Conservation (phyloP, 2,113 vertebrate genomes). For the Cichladusa arquata region DNA sequence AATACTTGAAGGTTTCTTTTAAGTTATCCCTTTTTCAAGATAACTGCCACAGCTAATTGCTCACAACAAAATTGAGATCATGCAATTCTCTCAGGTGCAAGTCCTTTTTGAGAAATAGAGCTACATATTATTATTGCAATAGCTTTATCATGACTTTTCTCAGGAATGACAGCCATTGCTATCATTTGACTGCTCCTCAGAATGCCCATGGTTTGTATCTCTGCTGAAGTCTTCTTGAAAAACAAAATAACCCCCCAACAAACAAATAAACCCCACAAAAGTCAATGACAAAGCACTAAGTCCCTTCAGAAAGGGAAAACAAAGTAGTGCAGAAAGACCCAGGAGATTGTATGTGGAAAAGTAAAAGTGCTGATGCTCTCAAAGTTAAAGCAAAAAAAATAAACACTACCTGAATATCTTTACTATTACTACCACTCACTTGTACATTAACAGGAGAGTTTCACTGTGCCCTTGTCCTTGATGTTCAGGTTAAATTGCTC, state of each 20-base stretch:
- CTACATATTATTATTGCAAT: neutral
- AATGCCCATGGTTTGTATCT: neutral
- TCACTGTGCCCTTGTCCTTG: neutral
- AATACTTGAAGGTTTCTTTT: neutral
- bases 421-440: neutral
- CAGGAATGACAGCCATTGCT: neutral
- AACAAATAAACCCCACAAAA: neutral
- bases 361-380: neutral
- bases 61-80: neutral
- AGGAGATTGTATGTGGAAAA: neutral
- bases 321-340: neutral
- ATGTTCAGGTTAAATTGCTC: neutral
- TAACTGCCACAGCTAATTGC: neutral
- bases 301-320: neutral
- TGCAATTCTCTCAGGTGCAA: neutral
- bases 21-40: neutral
- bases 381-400: neutral
- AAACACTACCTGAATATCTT: neutral
- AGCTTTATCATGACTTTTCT: neutral
- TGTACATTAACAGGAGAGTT: neutral
- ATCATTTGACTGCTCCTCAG: neutral
- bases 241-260: neutral
- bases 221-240: neutral
- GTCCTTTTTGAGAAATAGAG: neutral
- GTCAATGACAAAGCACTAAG: neutral